phyloP scores from a whole-genome alignment of 2,888 invertebrate species.

The Argyra leucocephala region DNA sequence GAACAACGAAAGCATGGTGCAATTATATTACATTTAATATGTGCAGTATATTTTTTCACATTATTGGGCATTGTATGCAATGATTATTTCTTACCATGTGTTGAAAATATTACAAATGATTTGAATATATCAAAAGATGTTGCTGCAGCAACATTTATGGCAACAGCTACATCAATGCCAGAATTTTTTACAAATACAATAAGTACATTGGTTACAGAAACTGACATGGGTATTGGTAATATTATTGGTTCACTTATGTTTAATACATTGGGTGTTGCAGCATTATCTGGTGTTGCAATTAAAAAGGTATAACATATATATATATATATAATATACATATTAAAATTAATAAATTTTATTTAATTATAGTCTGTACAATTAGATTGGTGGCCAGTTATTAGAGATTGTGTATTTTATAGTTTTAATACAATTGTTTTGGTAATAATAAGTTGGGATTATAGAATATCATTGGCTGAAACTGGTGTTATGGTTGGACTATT shows the following conservation, averaged over 20 bases:
- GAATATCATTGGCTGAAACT: constrained; percentile 72
- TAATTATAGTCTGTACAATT: constrained; percentile 58
- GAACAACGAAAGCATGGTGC: constrained; percentile 65
- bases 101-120: constrained; percentile 77
- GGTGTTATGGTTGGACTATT: constrained; percentile 63
- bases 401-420: constrained; percentile 71
- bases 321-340: not conserved
- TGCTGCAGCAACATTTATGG: constrained; percentile 95
- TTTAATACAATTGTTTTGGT: constrained; percentile 62
- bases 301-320: constrained; percentile 47
- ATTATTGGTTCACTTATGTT: constrained; percentile 82
- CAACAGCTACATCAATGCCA: constrained; percentile 88
- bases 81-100: constrained; percentile 81
- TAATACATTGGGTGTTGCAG: constrained; percentile 76
- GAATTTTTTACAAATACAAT: constrained; percentile 89
- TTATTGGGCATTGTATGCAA: constrained; percentile 83
- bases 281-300: constrained; percentile 68
- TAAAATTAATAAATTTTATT: constrained; percentile 7
- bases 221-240: constrained; percentile 79
- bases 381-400: constrained; percentile 69
- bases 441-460: constrained; percentile 65
- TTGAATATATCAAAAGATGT: constrained; percentile 74
- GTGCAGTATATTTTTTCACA: constrained; percentile 76
- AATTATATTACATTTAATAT: constrained; percentile 61
- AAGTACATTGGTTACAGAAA: constrained; percentile 71